Evolutionary conservation across 2,797 vertebrate species (phyloP).

Genomic region (Labroides dimidiatus): DNA sequence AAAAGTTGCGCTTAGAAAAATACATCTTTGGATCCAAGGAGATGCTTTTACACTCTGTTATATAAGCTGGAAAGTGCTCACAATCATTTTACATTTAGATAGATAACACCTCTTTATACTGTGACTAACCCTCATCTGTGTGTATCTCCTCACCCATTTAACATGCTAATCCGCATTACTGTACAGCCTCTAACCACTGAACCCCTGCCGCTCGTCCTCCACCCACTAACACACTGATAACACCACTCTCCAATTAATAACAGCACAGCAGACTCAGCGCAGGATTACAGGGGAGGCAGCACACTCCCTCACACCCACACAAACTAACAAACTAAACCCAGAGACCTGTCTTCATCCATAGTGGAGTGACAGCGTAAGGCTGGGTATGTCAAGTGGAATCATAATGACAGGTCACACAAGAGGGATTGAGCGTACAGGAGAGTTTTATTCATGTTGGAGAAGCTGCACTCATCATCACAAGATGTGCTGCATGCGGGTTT

Average conservation of each 20-base stretch:
- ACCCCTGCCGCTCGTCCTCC: conserved; percentile 13
- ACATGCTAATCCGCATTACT: conserved; percentile 1
- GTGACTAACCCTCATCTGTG: neutral
- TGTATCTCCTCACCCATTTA: conserved; percentile 1
- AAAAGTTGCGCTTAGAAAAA: neutral
- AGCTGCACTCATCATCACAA: conserved; percentile 11
- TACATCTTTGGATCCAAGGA: neutral
- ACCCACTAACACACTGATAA: conserved; percentile 45
- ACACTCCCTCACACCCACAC: conserved; percentile 33
- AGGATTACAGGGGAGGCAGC: conserved; percentile 37
- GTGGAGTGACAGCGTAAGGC: neutral
- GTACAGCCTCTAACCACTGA: neutral
- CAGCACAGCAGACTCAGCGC: conserved; percentile 25
- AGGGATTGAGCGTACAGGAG: neutral
- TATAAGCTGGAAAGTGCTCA: neutral
- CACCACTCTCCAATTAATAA: conserved; percentile 46
- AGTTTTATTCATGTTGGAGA: conserved; percentile 8
- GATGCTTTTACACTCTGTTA: neutral
- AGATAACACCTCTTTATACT: neutral
- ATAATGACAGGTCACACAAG: conserved; percentile 1
- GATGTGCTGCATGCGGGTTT: conserved; percentile 11
- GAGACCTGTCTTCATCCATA: conserved; percentile 3
- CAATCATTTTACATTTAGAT: neutral
- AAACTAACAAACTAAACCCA: conserved; percentile 8
- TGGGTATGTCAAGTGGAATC: conserved; percentile 20